Evolutionary conservation across 2,888 invertebrate species (phyloP), one percentile per base, ranked within the genome.

Genomic region (Ganaspis brasiliensis): DNA sequence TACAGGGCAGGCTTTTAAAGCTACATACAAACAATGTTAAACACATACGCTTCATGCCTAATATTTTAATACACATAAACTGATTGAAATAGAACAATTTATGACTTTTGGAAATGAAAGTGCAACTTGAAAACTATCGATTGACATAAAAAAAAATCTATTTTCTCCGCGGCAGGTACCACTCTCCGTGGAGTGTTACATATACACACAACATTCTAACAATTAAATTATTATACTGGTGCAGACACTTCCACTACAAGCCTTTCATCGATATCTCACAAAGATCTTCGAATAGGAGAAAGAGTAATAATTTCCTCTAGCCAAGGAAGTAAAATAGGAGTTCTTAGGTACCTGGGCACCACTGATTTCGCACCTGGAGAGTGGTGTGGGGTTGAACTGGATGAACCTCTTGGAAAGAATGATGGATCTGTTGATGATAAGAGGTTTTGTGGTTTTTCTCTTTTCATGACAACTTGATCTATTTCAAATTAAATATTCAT

Each of bases 311-410:
- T 98, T 26, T 96, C 95, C 74, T 96, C 95, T 87, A 95, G 96
- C 83, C 95, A 96, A 86, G 97, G 97, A 78, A 97, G 97, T 86
- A 98, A 98, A 92, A 95, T 96, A 14, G 98, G 98, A 73, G 94
- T 95, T 52, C 93, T 99, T 73, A 94, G 96, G 83, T 99, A 95
- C 91, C 94, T 98, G 82, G 99, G 99, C 31, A 92, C 93, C 72
- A 97, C 98, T 40, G 96, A 97, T 87, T 99, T 99, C 91, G 98
- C 98, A 0, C 92, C 95, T 45, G 99, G 99, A 45, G 95, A 97
- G 85, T 99, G 98, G 98, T 98, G 97, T 80, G 99, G 99, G 26
- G 96, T 99, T 21, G 98, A 99, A 91, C 93, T 99, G 84, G 98
- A 98, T 90, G 98, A 98, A 83, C 95, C 97, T 0, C 92, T 96